Conservation (phyloP, 2,888 invertebrate genomes). For the Caenorhabditis sinica region DNA sequence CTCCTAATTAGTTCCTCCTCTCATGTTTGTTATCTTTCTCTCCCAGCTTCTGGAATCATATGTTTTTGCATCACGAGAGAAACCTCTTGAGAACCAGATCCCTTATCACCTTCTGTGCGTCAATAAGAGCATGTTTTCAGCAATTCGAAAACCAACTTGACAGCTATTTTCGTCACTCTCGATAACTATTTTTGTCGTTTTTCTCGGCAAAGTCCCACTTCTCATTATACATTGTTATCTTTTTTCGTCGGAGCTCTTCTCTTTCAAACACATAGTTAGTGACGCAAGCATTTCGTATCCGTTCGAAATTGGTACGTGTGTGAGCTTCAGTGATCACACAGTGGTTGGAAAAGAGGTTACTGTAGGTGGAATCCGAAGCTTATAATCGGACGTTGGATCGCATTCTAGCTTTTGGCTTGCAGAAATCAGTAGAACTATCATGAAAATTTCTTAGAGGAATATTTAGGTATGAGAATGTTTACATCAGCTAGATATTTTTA, state of each 20-base stretch:
- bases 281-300: constrained; percentile 39
- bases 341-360: not conserved
- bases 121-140: constrained; percentile 23
- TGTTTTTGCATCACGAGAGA: constrained; percentile 8
- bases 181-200: constrained; percentile 39
- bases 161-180: constrained; percentile 42
- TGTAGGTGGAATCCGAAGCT: not conserved
- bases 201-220: constrained; percentile 18
- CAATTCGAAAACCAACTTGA: constrained; percentile 42
- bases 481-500: too few species aligned
- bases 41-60: constrained; percentile 9
- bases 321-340: not conserved
- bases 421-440: too few species aligned
- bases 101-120: constrained; percentile 26
- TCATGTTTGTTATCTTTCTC: not conserved
- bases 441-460: too few species aligned
- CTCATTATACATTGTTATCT: constrained; percentile 64
- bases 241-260: constrained; percentile 16
- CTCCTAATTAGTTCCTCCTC: constrained; percentile 17
- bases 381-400: too few species aligned
- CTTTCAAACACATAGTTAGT: constrained; percentile 55
- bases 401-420: too few species aligned
- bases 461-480: too few species aligned
- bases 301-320: not conserved
- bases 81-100: not conserved